These are phyloP conservation scores for Hypsibius dujardini DNA, from an alignment of 1,140 invertebrate genomes.

Conservation along the genomic window DNA sequence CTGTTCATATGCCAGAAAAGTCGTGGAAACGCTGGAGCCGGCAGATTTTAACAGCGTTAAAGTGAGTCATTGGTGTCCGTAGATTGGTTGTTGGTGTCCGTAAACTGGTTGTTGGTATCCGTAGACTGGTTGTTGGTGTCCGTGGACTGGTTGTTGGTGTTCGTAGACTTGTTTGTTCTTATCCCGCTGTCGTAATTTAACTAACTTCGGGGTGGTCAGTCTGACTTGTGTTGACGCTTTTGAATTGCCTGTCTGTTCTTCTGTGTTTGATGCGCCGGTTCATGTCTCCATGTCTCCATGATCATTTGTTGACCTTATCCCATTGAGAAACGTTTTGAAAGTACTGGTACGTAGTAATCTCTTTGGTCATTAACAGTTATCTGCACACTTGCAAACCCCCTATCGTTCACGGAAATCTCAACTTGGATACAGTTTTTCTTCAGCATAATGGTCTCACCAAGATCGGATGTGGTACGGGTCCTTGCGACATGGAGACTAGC, in stretches of 20 bases:
- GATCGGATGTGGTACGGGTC: constrained; percentile 69
- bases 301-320: neutral
- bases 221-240: neutral
- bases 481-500: neutral
- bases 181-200: neutral
- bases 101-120: too few species aligned
- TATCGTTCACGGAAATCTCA: constrained; percentile 96
- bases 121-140: neutral
- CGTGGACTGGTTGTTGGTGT: constrained; percentile 19
- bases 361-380: constrained; percentile 55
- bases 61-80: constrained; percentile 42
- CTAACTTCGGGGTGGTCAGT: neutral
- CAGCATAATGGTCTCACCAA: constrained; percentile 99
- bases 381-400: constrained; percentile 95
- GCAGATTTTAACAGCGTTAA: constrained; percentile 92
- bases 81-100: too few species aligned
- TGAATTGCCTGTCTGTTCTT: neutral
- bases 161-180: too few species aligned
- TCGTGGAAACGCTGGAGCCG: constrained; percentile 98
- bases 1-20: constrained; percentile 30
- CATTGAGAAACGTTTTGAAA: constrained; percentile 17
- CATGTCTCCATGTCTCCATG: too few species aligned
- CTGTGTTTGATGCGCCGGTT: too few species aligned
- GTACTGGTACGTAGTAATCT: constrained; percentile 23
- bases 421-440: constrained; percentile 99